These are phyloP conservation scores for Magallana gigas DNA, from an alignment of 1,140 invertebrate species.

Conservation along the genomic window DNA sequence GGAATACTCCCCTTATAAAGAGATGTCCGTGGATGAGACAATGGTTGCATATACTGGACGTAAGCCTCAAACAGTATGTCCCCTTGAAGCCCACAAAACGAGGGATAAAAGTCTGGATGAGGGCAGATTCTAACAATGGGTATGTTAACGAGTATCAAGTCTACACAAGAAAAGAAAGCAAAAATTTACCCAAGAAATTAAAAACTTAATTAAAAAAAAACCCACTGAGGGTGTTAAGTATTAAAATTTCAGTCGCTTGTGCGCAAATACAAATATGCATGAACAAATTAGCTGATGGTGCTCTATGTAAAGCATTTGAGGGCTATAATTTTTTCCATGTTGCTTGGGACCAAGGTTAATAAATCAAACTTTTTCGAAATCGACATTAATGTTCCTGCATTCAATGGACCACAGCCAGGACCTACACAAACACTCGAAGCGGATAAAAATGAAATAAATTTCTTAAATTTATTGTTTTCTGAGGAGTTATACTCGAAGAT, in stretches of 20 bases:
- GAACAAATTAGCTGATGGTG: no score
- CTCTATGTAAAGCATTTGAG: no score
- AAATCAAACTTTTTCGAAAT: no score
- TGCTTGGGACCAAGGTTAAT: no score
- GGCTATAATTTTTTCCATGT: no score
- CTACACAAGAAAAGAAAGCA: not conserved
- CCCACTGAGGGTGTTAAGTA: no score
- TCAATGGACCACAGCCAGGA: slow-evolving; percentile 29
- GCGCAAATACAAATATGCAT: no score
- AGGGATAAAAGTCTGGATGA: slow-evolving; percentile 32
- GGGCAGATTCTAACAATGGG: slow-evolving; percentile 32
- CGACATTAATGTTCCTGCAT: not conserved
- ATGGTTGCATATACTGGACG: slow-evolving; percentile 24
- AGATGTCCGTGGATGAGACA: slow-evolving; percentile 22
- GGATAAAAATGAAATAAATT: slow-evolving; percentile 6
- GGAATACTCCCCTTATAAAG: not conserved
- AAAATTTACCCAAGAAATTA: no score
- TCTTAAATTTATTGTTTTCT: slow-evolving; percentile 23
- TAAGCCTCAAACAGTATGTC: not conserved
- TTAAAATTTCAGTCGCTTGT: no score
- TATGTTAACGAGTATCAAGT: slow-evolving; percentile 29
- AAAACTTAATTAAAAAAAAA: no score
- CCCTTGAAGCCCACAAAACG: slow-evolving; percentile 40
- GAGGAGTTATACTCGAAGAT: not conserved
- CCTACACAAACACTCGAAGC: not conserved